These are phyloP conservation scores for Phaetusa simplex DNA, from an alignment of 2,113 vertebrate species.

Conservation along the genomic window DNA sequence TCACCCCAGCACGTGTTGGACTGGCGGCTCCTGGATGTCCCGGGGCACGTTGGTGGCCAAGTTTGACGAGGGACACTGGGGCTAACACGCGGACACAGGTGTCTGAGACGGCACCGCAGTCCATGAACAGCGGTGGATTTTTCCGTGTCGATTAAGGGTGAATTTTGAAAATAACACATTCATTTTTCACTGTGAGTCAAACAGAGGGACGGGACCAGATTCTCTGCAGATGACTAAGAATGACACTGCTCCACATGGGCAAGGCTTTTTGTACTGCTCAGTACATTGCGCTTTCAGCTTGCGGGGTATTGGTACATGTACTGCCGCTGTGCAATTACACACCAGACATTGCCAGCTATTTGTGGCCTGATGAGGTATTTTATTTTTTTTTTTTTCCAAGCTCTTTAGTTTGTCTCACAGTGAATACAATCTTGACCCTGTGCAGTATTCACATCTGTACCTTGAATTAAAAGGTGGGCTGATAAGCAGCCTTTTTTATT, in stretches of 20 bases:
- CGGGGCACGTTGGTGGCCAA: rapidly evolving
- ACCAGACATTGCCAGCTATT: not conserved
- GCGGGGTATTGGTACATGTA: rapidly evolving
- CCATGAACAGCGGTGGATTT: rapidly evolving
- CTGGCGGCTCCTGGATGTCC: not conserved
- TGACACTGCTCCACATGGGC: rapidly evolving
- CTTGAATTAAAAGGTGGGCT: not conserved
- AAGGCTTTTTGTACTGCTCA: not conserved
- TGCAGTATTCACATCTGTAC: not conserved
- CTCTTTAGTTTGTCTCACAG: not conserved
- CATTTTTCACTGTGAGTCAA: not conserved
- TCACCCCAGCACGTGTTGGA: rapidly evolving
- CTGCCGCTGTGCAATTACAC: not conserved
- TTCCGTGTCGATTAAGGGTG: not conserved
- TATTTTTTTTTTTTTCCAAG: not conserved
- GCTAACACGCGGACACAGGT: not conserved
- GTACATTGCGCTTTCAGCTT: not conserved
- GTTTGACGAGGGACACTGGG: not conserved
- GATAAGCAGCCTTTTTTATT: conserved; percentile 28
- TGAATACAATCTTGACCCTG: not conserved
- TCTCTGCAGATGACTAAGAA: not conserved
- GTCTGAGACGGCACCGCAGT: rapidly evolving
- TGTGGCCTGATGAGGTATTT: not conserved
- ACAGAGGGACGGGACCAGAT: not conserved
- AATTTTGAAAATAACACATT: not conserved